These are phyloP conservation scores for Rhinichthys osculus DNA, from an alignment of 2,797 vertebrate species.

Conservation along the genomic window DNA sequence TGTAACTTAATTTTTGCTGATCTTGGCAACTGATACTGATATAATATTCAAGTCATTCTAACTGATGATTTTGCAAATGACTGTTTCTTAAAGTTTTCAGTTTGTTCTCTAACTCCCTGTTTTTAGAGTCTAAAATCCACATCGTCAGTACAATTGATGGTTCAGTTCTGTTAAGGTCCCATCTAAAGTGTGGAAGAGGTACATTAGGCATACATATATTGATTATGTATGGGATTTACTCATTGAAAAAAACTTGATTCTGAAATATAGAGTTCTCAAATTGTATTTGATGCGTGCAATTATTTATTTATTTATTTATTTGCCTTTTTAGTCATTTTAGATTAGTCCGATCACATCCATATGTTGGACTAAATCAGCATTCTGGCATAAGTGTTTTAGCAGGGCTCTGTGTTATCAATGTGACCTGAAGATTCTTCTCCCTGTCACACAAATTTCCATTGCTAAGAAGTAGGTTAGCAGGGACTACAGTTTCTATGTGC, in stretches of 20 bases:
- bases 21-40: neutral
- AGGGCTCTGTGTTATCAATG: slow-evolving; percentile 21
- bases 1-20: neutral
- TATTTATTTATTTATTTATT: too few relatives aligned
- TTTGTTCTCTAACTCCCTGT: neutral
- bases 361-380: neutral
- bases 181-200: neutral
- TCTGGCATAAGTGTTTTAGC: neutral
- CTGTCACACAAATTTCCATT: slow-evolving; percentile 1
- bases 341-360: neutral
- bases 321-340: neutral
- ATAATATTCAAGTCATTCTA: neutral
- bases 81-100: neutral
- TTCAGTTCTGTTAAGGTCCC: neutral
- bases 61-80: neutral
- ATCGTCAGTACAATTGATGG: neutral
- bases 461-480: slow-evolving; percentile 21
- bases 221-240: neutral
- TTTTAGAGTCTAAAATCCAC: neutral
- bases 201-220: neutral
- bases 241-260: too few relatives aligned
- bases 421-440: slow-evolving; percentile 25
- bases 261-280: too few relatives aligned
- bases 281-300: neutral
- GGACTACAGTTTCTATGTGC: slow-evolving; percentile 15